Evolutionary conservation across 2,888 invertebrate species (phyloP).

Genomic region (Synergus itoensis): DNA sequence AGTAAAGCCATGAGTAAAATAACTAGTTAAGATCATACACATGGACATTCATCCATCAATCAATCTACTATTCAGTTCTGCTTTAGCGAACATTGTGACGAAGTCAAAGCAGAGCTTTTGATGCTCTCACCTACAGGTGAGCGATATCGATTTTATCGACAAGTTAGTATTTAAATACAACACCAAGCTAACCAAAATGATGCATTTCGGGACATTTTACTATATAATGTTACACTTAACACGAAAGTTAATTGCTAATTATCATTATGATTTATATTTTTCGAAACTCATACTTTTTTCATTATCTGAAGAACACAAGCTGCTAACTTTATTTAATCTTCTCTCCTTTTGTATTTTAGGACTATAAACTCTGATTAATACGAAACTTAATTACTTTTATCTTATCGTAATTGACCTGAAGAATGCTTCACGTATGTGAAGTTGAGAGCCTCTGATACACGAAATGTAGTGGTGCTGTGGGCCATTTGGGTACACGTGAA

Average conservation of each 20-base stretch:
- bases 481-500: conserved; percentile 41
- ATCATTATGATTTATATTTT: no score
- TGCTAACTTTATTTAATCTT: not conserved
- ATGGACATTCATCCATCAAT: conserved; percentile 21
- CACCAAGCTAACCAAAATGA: not conserved
- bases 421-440: not conserved
- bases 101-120: conserved; percentile 39
- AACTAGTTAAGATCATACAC: conserved; percentile 19
- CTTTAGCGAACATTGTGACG: conserved; percentile 27
- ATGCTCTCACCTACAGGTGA: conserved; percentile 28
- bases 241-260: no score
- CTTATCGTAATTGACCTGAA: not conserved
- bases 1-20: conserved; percentile 19
- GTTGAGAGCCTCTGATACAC: conserved; percentile 46
- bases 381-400: not conserved
- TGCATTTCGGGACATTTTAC: not conserved
- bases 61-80: conserved; percentile 21
- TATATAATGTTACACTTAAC: no score
- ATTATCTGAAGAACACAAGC: not conserved
- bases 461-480: conserved; percentile 45
- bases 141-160: conserved; percentile 10
- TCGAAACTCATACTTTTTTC: not conserved
- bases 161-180: not conserved
- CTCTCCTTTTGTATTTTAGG: not conserved
- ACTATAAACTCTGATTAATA: not conserved